Percentiles rank a stretch among this genome's conserved stretches.
Conservation (phyloP, 2,113 vertebrate genomes). For the Chlamydotis undulata region DNA sequence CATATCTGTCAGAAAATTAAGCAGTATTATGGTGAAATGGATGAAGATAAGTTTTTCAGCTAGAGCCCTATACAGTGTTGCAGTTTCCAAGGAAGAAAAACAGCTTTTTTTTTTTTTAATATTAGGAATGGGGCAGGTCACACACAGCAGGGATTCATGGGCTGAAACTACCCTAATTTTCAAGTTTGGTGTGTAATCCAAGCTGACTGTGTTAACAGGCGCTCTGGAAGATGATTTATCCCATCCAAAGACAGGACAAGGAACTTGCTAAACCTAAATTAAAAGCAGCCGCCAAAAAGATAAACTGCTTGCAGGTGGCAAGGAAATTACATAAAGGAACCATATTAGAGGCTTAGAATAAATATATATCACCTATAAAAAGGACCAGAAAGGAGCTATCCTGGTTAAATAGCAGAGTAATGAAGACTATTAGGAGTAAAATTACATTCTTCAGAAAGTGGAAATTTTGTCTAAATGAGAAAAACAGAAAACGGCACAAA, state of each 20-base stretch:
- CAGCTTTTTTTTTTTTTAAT: not conserved
- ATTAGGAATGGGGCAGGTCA: not conserved
- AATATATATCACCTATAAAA: not conserved
- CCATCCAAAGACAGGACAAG: not conserved
- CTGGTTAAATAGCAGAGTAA: constrained; percentile 3
- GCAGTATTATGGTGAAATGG: not conserved
- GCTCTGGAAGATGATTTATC: not conserved
- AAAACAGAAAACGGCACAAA: not conserved
- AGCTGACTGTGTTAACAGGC: not conserved
- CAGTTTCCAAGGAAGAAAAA: not conserved
- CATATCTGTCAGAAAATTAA: not conserved
- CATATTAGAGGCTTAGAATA: constrained; percentile 1
- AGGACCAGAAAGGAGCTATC: not conserved
- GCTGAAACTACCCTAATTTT: not conserved
- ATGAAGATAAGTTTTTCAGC: not conserved
- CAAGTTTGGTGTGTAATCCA: not conserved
- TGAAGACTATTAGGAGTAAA: constrained; percentile 9
- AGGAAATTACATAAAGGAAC: constrained; percentile 12
- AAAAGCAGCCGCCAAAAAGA: constrained; percentile 1
- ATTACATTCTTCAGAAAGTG: not conserved
- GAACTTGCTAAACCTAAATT: not conserved
- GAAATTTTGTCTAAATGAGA: not conserved
- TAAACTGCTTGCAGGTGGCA: constrained; percentile 9
- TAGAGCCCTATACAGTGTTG: not conserved
- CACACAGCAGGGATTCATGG: not conserved